Conservation (phyloP, 2,888 invertebrate species). For the Steinernema carpocapsae region DNA sequence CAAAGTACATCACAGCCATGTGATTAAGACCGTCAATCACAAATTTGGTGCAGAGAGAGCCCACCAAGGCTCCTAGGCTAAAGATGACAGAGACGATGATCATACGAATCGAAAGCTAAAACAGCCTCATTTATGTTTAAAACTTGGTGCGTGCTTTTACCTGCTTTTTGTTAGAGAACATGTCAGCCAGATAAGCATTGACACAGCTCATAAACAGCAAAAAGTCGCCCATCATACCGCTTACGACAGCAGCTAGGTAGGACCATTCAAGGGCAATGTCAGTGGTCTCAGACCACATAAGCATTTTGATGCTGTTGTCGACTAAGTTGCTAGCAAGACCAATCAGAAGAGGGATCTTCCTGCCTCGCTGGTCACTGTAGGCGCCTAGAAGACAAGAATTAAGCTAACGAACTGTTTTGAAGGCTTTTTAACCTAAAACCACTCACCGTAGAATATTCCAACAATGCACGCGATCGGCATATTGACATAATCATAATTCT, state of each 20-base stretch:
- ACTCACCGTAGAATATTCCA: constrained; percentile 60
- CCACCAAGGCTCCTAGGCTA: constrained; percentile 55
- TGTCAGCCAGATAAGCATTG: constrained; percentile 62
- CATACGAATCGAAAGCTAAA: constrained; percentile 63
- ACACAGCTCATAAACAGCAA: constrained; percentile 62
- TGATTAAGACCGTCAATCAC: constrained; percentile 41
- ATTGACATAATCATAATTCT: constrained; percentile 65
- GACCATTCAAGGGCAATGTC: constrained; percentile 54
- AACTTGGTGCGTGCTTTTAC: constrained; percentile 37
- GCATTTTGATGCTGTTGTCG: constrained; percentile 50
- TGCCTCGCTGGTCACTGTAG: constrained; percentile 58
- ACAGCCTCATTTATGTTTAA: background rate
- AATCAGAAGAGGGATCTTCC: constrained; percentile 56
- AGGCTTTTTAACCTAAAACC: too few relatives aligned
- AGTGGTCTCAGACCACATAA: constrained; percentile 57
- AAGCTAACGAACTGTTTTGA: background rate
- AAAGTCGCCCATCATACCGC: constrained; percentile 61
- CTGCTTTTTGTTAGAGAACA: constrained; percentile 57
- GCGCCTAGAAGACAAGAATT: constrained; percentile 47
- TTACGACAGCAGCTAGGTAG: constrained; percentile 41
- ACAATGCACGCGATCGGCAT: constrained; percentile 61
- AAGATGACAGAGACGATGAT: constrained; percentile 61
- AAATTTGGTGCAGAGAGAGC: constrained; percentile 51
- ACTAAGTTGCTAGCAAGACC: constrained; percentile 54
- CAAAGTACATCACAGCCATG: constrained; percentile 38